A percentile compares a stretch with the other conserved stretches of the same genome.
These are phyloP conservation scores for Himalopsyche anomala DNA, from an alignment of 2,888 invertebrate genomes.

Conservation along the genomic window DNA sequence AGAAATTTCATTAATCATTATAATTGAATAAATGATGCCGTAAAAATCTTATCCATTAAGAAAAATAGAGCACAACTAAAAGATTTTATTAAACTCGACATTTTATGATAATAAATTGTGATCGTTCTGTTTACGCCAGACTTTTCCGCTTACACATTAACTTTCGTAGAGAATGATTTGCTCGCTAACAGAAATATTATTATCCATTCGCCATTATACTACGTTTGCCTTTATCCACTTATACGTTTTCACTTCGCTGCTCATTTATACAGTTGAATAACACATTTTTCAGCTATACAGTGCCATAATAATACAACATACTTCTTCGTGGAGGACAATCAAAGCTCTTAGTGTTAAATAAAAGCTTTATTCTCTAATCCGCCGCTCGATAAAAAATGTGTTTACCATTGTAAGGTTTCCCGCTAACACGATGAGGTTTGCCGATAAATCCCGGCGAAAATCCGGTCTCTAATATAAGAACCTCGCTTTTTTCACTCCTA, in stretches of 20 bases:
- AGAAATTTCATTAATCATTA: background rate
- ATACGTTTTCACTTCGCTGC: constrained; percentile 24
- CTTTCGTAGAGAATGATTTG: constrained; percentile 30
- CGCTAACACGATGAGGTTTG: constrained; percentile 63
- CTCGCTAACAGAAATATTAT: constrained; percentile 42
- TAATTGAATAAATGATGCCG: constrained; percentile 10
- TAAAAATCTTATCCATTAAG: background rate
- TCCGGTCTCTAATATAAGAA: constrained; percentile 57
- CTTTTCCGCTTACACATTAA: constrained; percentile 29
- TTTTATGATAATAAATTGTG: constrained; percentile 43
- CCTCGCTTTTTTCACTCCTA: constrained; percentile 51
- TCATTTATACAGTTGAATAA: constrained; percentile 30
- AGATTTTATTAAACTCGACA: constrained; percentile 10
- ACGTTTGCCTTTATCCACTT: constrained; percentile 32
- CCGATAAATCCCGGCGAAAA: constrained; percentile 61
- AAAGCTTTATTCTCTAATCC: constrained; percentile 61
- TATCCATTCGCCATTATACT: constrained; percentile 25
- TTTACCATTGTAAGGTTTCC: constrained; percentile 63
- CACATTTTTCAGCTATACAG: constrained; percentile 37
- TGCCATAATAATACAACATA: constrained; percentile 42
- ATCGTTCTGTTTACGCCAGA: constrained; percentile 30
- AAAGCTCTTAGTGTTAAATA: constrained; percentile 60
- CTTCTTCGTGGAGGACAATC: constrained; percentile 50
- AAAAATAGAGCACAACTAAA: background rate
- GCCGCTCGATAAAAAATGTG: constrained; percentile 61